Evolutionary conservation across 2,888 invertebrate genomes (phyloP).

Genomic region (Hofmannophila pseudospretella): DNA sequence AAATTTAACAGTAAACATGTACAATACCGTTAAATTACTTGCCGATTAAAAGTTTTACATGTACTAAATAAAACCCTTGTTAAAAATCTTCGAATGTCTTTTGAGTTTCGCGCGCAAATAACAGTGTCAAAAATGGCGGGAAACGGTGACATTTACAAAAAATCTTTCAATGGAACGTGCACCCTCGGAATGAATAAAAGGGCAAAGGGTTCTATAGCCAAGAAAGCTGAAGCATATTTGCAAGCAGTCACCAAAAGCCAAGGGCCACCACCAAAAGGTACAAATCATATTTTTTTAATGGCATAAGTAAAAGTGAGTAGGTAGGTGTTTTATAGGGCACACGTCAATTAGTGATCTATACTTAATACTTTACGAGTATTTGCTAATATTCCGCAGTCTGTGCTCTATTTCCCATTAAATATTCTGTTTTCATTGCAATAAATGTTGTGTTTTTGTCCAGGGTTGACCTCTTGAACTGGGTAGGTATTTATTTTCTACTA

Average conservation of each 20-base stretch:
- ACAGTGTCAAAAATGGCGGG: slow-evolving; percentile 49
- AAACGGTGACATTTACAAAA: slow-evolving; percentile 46
- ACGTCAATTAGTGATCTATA: no score
- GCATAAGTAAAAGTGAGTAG: no score
- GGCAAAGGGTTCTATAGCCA: slow-evolving; percentile 47
- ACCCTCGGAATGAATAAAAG: slow-evolving; percentile 44
- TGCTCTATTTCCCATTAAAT: no score
- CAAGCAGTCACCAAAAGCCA: slow-evolving; percentile 55
- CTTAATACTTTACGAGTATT: no score
- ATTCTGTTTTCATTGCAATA: no score
- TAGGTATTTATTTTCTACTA: not conserved
- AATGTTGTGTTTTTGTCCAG: no score
- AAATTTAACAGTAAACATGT: slow-evolving; percentile 29
- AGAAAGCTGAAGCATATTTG: slow-evolving; percentile 58
- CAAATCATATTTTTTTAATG: no score
- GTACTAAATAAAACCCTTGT: slow-evolving; percentile 6
- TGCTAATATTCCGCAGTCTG: no score
- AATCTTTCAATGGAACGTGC: slow-evolving; percentile 48
- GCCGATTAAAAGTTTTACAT: slow-evolving; percentile 1
- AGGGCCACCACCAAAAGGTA: slow-evolving; percentile 35
- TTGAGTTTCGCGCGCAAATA: slow-evolving; percentile 49
- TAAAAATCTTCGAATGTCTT: slow-evolving; percentile 42
- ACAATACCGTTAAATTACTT: not conserved
- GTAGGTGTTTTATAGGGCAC: not conserved
- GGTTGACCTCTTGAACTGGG: not conserved